Percentiles rank a stretch among this genome's conserved stretches.
Conservation (phyloP, 2,888 invertebrate genomes). For the Trisateles emortualis region DNA sequence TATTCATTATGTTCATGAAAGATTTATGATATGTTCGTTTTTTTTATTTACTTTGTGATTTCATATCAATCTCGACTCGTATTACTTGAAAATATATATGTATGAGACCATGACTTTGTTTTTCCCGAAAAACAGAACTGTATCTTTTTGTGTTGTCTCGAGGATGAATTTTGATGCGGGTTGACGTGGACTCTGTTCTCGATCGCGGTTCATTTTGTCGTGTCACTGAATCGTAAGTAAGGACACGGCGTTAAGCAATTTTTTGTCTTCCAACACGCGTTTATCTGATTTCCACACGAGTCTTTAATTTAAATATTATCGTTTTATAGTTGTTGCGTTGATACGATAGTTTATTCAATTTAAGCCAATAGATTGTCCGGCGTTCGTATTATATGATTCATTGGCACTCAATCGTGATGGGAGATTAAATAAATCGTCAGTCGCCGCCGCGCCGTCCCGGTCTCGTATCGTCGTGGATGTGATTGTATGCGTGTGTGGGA, state of each 20-base stretch:
- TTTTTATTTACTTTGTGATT: conserved; percentile 38
- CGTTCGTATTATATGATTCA: conserved; percentile 64
- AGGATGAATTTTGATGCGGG: conserved; percentile 73
- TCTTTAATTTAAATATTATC: conserved; percentile 58
- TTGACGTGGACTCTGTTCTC: conserved; percentile 65
- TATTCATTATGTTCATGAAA: conserved; percentile 34
- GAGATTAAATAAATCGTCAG: conserved; percentile 70
- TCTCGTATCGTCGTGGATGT: conserved; percentile 47
- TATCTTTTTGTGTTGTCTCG: conserved; percentile 60
- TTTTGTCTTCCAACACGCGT: conserved; percentile 45
- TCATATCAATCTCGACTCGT: conserved; percentile 39
- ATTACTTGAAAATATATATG: conserved; percentile 64
- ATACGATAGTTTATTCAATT: conserved; percentile 69
- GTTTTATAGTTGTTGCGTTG: conserved; percentile 50
- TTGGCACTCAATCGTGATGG: conserved; percentile 63
- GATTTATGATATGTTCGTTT: conserved; percentile 36
- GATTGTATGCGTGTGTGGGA: conserved; percentile 49
- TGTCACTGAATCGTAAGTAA: conserved; percentile 66
- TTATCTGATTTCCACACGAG: conserved; percentile 50
- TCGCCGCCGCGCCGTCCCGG: too few relatives aligned
- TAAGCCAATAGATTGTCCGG: conserved; percentile 60
- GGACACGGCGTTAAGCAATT: conserved; percentile 55
- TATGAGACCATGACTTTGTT: conserved; percentile 53
- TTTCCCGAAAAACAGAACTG: conserved; percentile 56
- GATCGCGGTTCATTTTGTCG: conserved; percentile 59